Evolutionary conservation across 2,888 invertebrate genomes (phyloP).

Genomic region (Pilophorus perplexus): DNA sequence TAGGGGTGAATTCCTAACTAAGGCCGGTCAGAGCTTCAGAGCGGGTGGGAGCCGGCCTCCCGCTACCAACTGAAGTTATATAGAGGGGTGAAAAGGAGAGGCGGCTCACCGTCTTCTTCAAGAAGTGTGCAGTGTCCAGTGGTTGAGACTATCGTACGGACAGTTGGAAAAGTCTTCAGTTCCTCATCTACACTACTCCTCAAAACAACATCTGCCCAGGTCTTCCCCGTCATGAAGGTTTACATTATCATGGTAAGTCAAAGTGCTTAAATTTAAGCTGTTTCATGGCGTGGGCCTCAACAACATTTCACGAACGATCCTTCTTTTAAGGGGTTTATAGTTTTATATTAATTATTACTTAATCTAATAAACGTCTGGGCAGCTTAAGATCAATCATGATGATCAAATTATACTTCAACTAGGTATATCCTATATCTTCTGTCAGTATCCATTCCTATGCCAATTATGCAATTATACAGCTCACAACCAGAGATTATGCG

Average conservation of each 20-base stretch:
- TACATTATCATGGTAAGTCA: slow-evolving; percentile 18
- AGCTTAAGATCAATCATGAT: too few relatives aligned
- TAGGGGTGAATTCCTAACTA: background rate
- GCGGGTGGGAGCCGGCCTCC: background rate
- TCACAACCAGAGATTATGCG: too few relatives aligned
- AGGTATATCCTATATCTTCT: too few relatives aligned
- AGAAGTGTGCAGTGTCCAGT: slow-evolving; percentile 23
- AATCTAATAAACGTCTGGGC: too few relatives aligned
- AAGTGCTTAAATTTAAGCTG: too few relatives aligned
- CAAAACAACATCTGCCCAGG: background rate
- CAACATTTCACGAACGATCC: too few relatives aligned
- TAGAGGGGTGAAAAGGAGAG: slow-evolving; percentile 11
- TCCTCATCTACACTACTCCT: background rate
- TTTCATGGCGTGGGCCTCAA: too few relatives aligned
- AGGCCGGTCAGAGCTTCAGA: background rate
- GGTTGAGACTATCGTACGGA: slow-evolving; percentile 12
- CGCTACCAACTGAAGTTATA: slow-evolving; percentile 11
- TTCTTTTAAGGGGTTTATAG: too few relatives aligned
- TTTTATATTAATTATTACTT: too few relatives aligned
- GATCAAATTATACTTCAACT: too few relatives aligned
- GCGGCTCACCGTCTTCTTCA: background rate
- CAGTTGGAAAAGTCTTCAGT: background rate
- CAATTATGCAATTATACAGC: too few relatives aligned
- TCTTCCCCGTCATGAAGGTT: slow-evolving; percentile 17
- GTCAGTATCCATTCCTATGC: too few relatives aligned